Evolutionary conservation across 2,797 vertebrate genomes (phyloP), one percentile per base, ranked within the genome.

Genomic region (Mallotus villosus): DNA sequence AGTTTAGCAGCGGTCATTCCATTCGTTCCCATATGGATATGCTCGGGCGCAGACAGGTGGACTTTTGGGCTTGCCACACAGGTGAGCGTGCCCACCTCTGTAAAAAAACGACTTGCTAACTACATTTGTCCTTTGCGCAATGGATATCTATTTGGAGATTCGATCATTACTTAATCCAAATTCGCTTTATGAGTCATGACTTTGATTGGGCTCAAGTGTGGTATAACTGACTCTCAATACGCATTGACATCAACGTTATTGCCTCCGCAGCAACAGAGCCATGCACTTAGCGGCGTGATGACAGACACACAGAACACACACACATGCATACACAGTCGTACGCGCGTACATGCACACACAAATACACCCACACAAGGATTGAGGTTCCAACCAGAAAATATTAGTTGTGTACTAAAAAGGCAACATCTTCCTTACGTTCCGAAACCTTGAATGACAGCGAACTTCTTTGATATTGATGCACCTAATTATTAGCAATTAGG

Each of bases 21-120:
- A 72, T 78, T 73, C 73, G 73, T 22, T 63, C 75, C 61, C 65
- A 74, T 24, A 73, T 60, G 29, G n/a, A 9, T 65, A 73, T 60
- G 70, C 2, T 19, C 19, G 17, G 29, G 76, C 67, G 78, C 81
- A 71, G 74, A 79, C 79, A 61, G 82, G 70, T 81, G 70, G 51
- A 68, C 22, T 9, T 5, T 5, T 34, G 65, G 63, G 29, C 5
- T 79, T 86, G 86, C 84, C 86, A 87, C 85, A 82, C 84, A 83
- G 84, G 84, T 86, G 87, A 80, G 90, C 84, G 86, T 85, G 75
- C 86, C 87, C 87, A 91, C 88, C 90, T 90, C 90, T 89, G 90
- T 84, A 84, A 83, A 81, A 83, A 81, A 86, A 78, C 71, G 84
- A 86, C 12, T 77, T 68, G 21, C 51, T 6, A 25, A 79, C 79